A percentile compares a stretch with the other conserved stretches of the same genome.
These are phyloP conservation scores for Elysia crispata DNA, from an alignment of 2,888 invertebrate species.

Conservation along the genomic window DNA sequence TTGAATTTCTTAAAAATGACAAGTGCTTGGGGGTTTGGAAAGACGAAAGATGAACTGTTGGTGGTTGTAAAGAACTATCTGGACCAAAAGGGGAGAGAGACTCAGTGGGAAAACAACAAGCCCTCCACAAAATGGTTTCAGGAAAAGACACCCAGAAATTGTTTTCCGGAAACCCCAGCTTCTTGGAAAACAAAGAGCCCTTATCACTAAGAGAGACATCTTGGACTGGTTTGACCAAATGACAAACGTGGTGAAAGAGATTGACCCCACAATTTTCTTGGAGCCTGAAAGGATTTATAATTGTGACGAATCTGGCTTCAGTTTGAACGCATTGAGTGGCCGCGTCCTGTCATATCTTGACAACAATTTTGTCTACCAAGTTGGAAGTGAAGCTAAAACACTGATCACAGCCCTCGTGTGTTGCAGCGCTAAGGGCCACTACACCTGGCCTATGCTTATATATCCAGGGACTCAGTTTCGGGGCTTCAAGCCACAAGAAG, in stretches of 20 bases:
- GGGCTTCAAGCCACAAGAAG: conserved; percentile 12
- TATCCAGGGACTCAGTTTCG: conserved; percentile 32
- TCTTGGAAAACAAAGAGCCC: conserved; percentile 10
- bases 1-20: background rate
- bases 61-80: background rate
- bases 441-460: conserved; percentile 23
- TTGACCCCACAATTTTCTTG: conserved; percentile 1
- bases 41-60: conserved; percentile 13
- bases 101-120: background rate
- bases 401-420: conserved; percentile 35
- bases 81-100: background rate
- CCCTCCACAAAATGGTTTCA: conserved; percentile 1
- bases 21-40: conserved; percentile 18
- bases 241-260: background rate
- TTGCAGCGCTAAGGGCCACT: conserved; percentile 28
- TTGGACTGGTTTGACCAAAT: background rate
- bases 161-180: conserved; percentile 16
- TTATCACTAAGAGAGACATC: background rate
- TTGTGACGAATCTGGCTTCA: background rate
- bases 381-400: conserved; percentile 15
- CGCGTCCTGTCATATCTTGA: background rate
- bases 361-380: conserved; percentile 14
- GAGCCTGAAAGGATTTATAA: conserved; percentile 10
- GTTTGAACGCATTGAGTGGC: background rate
- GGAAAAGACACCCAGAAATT: conserved; percentile 11